These are phyloP conservation scores for Mico argentatus DNA, from an alignment of 2,797 vertebrate genomes.

Conservation along the genomic window DNA sequence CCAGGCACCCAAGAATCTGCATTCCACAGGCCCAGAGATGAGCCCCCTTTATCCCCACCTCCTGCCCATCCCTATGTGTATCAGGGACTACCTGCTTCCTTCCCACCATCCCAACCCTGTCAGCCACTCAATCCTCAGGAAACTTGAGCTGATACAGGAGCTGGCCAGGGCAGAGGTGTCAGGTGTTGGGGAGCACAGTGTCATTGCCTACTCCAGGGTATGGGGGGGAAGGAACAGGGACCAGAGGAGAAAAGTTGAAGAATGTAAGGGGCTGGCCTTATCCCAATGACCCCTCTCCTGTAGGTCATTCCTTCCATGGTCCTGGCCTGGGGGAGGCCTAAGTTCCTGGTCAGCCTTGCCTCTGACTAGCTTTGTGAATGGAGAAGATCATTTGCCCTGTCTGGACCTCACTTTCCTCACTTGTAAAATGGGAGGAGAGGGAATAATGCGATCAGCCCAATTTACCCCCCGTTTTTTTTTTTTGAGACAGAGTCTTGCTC, in stretches of 20 bases:
- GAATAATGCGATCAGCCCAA: neutral
- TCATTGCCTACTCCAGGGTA: slow-evolving; percentile 49
- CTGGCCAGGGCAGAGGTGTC: slow-evolving; percentile 72
- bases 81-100: neutral
- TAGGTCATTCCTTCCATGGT: neutral
- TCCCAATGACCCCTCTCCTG: neutral
- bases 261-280: neutral
- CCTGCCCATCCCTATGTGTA: neutral
- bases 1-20: neutral
- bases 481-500: neutral
- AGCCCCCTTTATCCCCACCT: neutral
- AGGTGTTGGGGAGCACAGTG: slow-evolving; percentile 63
- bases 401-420: neutral
- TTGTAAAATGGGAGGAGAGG: neutral
- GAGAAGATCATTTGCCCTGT: neutral
- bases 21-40: neutral
- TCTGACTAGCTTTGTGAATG: neutral
- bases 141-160: slow-evolving; percentile 69
- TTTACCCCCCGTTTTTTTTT: neutral
- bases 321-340: neutral
- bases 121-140: slow-evolving; percentile 73
- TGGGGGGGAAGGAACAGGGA: neutral
- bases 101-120: slow-evolving; percentile 14
- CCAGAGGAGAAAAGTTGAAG: neutral
- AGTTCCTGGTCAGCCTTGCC: neutral